phyloP scores from a whole-genome alignment of 1,140 invertebrate genomes.

The Cydia amplana region DNA sequence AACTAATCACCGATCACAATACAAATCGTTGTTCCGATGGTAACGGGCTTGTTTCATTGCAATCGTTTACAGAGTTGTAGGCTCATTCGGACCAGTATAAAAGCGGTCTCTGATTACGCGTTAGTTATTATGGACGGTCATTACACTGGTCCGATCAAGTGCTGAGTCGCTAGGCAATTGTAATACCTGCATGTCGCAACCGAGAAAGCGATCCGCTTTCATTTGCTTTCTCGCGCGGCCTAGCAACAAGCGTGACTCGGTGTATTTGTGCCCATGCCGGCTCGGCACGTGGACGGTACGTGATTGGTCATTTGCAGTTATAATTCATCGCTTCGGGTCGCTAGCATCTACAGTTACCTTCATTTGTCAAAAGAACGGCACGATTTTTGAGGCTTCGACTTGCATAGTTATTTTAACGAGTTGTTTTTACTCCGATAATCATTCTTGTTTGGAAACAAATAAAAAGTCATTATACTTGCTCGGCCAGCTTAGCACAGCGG shows the following conservation, averaged over 20 bases:
- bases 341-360: constrained; percentile 20
- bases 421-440: not conserved
- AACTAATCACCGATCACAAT: constrained; percentile 31
- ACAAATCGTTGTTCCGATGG: constrained; percentile 26
- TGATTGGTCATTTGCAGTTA: constrained; percentile 30
- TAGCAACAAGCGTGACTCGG: constrained; percentile 38
- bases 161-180: constrained; percentile 30
- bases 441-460: not conserved
- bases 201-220: constrained; percentile 48
- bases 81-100: not conserved
- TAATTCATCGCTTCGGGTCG: constrained; percentile 18
- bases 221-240: constrained; percentile 47
- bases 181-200: constrained; percentile 14
- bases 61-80: not conserved
- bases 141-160: not conserved
- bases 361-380: constrained; percentile 16
- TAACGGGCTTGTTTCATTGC: not conserved
- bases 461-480: constrained; percentile 11
- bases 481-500: not conserved
- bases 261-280: constrained; percentile 16
- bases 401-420: not conserved
- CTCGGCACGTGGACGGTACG: constrained; percentile 23
- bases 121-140: not conserved
- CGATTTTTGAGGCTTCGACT: not conserved
- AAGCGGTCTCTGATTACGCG: not conserved